Base-by-base conservation (phyloP, 2,797 vertebrate species). In the Alca torda region DNA sequence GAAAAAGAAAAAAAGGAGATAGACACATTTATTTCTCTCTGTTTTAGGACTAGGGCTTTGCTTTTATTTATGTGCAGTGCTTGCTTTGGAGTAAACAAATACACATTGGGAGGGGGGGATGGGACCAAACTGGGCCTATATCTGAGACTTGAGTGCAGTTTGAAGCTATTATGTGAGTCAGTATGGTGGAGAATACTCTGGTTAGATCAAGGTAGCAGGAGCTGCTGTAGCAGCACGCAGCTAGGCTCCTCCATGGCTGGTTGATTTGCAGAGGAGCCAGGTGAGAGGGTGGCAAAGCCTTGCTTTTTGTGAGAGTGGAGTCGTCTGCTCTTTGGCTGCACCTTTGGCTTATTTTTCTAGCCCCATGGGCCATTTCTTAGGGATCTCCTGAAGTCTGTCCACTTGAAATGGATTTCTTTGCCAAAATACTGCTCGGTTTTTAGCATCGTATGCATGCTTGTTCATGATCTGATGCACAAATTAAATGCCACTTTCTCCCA, bases 41-140 rank as follows among this genome's bases (percentile, higher is more conserved):
- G 20, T 5, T 41, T 45, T 53, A 48, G 35, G 14, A n/a, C 28
- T 75, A 46, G 35, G 11, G 8, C 24, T 90, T 91, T 1, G 2
- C 15, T 86, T 77, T 88, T 76, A 16, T 65, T 51, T 80, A 7
- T 20, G 5, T 65, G 31, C 31, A 46, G 2, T 75, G n/a, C 31
- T 64, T 84, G 30, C 35, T 74, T 65, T 63, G 33, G 16, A 31
- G 13, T 48, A 61, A 69, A 63, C 26, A 67, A 65, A 51, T n/a
- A 12, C 0, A 3, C 11, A 5, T 1, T 6, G 21, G 2, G 12
- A 39, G 12, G 9, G 28, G 6, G 6, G 5, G 51, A 20, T 3
- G 3, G 45, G 30, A 59, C 28, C 15, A 61, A 76, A 50, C 3
- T 20, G 35, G 10, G 59, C 13, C 35, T 37, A 26, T 65, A 4